These are phyloP conservation scores for Nothura maculosa DNA, from an alignment of 2,797 vertebrate genomes.

Conservation along the genomic window DNA sequence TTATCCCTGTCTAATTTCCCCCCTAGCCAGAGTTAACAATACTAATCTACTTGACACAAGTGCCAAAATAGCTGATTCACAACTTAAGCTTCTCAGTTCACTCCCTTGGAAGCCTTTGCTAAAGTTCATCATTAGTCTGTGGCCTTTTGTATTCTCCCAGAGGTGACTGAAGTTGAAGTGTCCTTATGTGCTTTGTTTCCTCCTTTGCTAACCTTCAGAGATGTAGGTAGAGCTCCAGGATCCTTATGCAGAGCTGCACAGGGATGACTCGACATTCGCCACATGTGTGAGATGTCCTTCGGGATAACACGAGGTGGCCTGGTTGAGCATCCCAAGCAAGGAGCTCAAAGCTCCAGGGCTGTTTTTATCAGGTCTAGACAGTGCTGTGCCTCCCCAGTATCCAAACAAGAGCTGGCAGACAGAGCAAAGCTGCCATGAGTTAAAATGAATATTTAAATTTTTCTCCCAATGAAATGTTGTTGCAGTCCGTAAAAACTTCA, in stretches of 20 bases:
- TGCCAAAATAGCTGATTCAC: neutral
- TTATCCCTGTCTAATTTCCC: neutral
- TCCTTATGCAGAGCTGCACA: neutral
- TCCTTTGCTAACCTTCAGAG: neutral
- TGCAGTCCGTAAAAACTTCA: neutral
- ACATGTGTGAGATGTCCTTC: neutral
- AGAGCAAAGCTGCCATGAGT: neutral
- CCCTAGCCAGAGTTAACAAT: neutral
- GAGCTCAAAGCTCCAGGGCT: neutral
- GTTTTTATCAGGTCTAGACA: neutral
- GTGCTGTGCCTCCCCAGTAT: neutral
- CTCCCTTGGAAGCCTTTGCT: neutral
- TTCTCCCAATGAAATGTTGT: neutral
- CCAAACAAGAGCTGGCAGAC: neutral
- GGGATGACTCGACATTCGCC: neutral
- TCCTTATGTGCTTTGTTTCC: neutral
- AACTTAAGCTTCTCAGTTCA: neutral
- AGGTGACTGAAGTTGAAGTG: too few species aligned
- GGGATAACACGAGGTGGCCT: neutral
- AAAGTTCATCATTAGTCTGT: neutral
- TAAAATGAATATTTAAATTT: neutral
- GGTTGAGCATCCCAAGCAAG: neutral
- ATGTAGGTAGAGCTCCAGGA: neutral
- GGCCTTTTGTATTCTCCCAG: neutral
- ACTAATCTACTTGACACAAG: neutral